A percentile compares a stretch with the other conserved stretches of the same genome.
Conservation (phyloP, 2,113 vertebrate species). For the Lycaon pictus region DNA sequence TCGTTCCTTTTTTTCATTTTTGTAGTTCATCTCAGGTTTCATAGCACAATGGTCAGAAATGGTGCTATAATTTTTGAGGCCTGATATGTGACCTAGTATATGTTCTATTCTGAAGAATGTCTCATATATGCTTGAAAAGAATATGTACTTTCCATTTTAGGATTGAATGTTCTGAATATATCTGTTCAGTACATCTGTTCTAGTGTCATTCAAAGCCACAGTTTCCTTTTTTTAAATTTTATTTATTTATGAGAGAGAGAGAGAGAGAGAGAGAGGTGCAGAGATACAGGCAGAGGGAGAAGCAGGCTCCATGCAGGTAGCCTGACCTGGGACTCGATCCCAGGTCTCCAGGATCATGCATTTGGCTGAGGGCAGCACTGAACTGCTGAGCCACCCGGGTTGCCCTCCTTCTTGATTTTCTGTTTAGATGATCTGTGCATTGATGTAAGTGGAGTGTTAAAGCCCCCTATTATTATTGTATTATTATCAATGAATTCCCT, state of each 20-base stretch:
- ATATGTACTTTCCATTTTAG: neutral
- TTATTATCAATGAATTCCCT: neutral
- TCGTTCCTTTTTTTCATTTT: neutral
- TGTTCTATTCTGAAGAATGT: neutral
- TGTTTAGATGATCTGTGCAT: neutral
- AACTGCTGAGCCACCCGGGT: too few relatives aligned
- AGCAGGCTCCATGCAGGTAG: too few relatives aligned
- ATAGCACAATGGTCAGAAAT: neutral
- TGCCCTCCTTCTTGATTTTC: neutral
- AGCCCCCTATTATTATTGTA: neutral
- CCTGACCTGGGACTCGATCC: too few relatives aligned
- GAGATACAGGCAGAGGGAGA: too few relatives aligned
- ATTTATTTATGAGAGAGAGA: too few relatives aligned
- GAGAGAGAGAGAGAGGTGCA: too few relatives aligned
- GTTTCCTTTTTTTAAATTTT: neutral
- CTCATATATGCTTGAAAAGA: neutral
- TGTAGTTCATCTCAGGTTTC: neutral
- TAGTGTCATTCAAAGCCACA: neutral
- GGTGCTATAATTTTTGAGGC: neutral
- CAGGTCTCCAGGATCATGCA: too few relatives aligned
- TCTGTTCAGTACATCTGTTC: neutral
- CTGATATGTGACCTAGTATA: neutral
- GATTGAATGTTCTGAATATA: neutral
- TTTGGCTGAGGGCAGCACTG: too few relatives aligned
- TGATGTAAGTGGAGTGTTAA: neutral